A percentile compares a stretch with the other conserved stretches of the same genome.
Conservation (phyloP, 2,888 invertebrate species). For the Tridacna crocea region DNA sequence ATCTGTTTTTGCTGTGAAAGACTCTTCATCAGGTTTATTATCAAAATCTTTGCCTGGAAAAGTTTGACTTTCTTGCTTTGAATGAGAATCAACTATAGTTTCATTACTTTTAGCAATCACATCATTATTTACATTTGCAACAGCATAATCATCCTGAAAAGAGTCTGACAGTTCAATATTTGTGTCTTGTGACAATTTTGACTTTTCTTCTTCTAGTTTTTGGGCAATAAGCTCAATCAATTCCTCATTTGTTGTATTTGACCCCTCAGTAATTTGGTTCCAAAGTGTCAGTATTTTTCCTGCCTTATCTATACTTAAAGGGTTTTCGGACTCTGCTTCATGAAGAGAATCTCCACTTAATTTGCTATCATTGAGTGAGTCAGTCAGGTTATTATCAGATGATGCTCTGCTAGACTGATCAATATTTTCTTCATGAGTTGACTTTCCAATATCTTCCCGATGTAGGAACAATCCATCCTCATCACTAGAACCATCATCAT, state of each 20-base stretch:
- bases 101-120: too few species aligned
- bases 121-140: too few species aligned
- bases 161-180: too few species aligned
- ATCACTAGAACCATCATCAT: not conserved
- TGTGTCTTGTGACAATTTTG: too few species aligned
- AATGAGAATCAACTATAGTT: too few species aligned
- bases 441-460: not conserved
- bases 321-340: not conserved
- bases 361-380: not conserved
- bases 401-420: not conserved
- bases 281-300: constrained; percentile 13
- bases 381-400: not conserved
- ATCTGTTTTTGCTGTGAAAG: too few species aligned
- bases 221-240: constrained; percentile 42
- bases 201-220: constrained; percentile 26
- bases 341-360: not conserved
- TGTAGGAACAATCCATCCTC: not conserved
- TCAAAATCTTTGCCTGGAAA: too few species aligned
- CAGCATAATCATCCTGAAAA: too few species aligned
- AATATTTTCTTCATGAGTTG: not conserved
- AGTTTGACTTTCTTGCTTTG: too few species aligned
- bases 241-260: constrained; percentile 43
- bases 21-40: too few species aligned
- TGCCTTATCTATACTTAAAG: not conserved
- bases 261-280: constrained; percentile 35